phyloP scores from a whole-genome alignment of 2,113 vertebrate species.

The Poeciliopsis prolifica region DNA sequence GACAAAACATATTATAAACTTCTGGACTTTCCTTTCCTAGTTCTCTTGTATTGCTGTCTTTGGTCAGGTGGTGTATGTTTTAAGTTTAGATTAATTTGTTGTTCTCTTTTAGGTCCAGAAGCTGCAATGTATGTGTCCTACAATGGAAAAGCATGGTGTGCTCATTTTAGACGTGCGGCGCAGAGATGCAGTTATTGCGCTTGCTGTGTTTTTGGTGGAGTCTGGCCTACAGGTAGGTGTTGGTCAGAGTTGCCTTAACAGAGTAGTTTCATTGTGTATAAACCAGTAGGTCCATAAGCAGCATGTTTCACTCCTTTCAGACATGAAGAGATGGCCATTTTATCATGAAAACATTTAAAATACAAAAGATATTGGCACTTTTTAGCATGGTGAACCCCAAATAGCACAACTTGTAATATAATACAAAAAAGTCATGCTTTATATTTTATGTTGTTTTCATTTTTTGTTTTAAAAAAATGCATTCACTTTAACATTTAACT shows the following conservation, averaged over 20 bases:
- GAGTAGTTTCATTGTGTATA: background rate
- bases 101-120: constrained; percentile 87
- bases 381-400: background rate
- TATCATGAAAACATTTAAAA: background rate
- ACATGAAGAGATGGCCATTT: background rate
- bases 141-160: constrained; percentile 88
- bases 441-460: too few relatives aligned
- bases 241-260: background rate
- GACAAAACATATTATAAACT: background rate
- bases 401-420: too few relatives aligned
- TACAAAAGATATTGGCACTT: background rate
- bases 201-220: constrained; percentile 94
- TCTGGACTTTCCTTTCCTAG: background rate
- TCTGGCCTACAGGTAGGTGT: constrained; percentile 90
- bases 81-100: background rate
- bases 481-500: background rate
- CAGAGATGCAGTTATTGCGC: constrained; percentile 92
- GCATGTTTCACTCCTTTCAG: background rate
- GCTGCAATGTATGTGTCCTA: constrained; percentile 94
- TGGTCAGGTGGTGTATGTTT: background rate
- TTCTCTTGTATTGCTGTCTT: background rate
- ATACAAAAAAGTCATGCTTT: too few relatives aligned
- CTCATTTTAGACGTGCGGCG: constrained; percentile 93
- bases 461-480: too few relatives aligned
- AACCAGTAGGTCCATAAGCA: background rate